Evolutionary conservation across 2,797 vertebrate species (phyloP).

Genomic region (Sebastolobus altivelis): DNA sequence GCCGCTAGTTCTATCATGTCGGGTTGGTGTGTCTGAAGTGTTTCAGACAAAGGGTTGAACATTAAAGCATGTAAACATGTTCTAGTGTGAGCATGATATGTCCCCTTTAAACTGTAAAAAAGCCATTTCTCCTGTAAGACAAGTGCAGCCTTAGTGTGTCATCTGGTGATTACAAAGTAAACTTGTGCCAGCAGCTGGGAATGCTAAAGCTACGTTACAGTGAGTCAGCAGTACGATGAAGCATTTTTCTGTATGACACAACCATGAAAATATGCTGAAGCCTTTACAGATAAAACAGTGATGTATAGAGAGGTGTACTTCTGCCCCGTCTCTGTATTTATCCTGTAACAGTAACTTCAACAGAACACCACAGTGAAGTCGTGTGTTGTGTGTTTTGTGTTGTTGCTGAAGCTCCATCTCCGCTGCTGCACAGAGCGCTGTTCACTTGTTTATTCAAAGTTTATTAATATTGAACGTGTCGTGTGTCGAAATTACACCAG

Average conservation of each 20-base stretch:
- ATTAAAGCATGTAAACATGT: too few relatives aligned
- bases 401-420: too few relatives aligned
- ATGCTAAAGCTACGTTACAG: constrained; percentile 9
- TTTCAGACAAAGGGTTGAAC: too few relatives aligned
- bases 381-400: neutral
- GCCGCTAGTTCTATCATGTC: too few relatives aligned
- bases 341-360: neutral
- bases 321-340: neutral
- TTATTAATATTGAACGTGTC: too few relatives aligned
- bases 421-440: too few relatives aligned
- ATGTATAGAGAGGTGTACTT: neutral
- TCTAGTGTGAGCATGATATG: neutral
- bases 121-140: neutral
- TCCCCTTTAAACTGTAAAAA: neutral
- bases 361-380: neutral
- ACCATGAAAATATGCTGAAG: constrained; percentile 30
- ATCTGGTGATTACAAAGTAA: neutral
- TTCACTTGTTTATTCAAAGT: too few relatives aligned
- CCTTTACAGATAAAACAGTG: constrained; percentile 11
- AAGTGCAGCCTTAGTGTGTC: neutral
- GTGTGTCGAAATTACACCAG: too few relatives aligned
- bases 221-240: constrained; percentile 41
- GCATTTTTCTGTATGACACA: constrained; percentile 39
- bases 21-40: too few relatives aligned
- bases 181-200: constrained; percentile 53